phyloP scores from a whole-genome alignment of 2,797 vertebrate genomes.

The Ptychadena robeensis region DNA sequence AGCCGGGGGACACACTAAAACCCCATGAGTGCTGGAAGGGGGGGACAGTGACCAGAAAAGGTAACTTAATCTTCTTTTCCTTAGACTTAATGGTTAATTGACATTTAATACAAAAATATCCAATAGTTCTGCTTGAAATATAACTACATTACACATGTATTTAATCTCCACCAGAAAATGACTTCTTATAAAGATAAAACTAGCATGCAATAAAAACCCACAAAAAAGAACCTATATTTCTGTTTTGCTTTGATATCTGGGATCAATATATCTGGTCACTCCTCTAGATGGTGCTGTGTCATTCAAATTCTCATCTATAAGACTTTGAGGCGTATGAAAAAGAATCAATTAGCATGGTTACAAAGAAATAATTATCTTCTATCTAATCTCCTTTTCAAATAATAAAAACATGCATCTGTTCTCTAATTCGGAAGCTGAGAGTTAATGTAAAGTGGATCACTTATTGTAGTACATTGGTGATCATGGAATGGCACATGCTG shows the following conservation, averaged over 20 bases:
- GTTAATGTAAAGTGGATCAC: slow-evolving; percentile 12
- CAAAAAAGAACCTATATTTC: not conserved
- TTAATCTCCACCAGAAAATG: not conserved
- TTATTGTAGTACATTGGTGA: not conserved
- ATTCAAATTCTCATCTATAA: not conserved
- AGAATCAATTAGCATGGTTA: slow-evolving; percentile 34
- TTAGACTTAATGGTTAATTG: too few species aligned
- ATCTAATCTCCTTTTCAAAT: slow-evolving; percentile 14
- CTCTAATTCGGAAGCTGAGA: slow-evolving; percentile 20
- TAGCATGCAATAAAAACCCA: not conserved
- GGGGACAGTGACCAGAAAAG: too few species aligned
- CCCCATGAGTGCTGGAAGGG: too few species aligned
- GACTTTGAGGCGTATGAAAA: not conserved
- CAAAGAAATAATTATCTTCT: slow-evolving; percentile 34
- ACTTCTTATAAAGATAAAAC: not conserved
- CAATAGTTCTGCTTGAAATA: too few species aligned
- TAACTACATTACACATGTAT: too few species aligned
- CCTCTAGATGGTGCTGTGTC: slow-evolving; percentile 56
- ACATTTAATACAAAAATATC: too few species aligned
- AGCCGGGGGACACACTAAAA: too few species aligned
- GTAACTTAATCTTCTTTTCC: too few species aligned
- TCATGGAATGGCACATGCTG: too few species aligned
- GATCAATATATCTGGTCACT: not conserved
- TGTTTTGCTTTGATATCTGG: not conserved
- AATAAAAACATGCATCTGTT: slow-evolving; percentile 33